These are phyloP conservation scores for Caenorhabditis imperialis DNA, from an alignment of 2,888 invertebrate species.

Conservation along the genomic window DNA sequence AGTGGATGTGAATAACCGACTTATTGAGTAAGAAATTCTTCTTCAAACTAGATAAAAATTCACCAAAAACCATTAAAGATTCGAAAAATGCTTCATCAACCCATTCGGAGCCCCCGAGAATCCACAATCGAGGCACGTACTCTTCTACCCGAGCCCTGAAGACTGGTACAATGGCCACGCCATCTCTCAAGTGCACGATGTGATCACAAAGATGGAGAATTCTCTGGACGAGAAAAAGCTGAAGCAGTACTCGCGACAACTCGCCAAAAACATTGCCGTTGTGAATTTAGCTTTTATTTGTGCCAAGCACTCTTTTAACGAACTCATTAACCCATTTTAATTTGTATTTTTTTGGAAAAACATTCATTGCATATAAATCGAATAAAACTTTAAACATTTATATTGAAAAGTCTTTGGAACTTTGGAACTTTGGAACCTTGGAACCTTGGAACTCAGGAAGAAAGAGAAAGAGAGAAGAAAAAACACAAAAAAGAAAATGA, in stretches of 20 bases:
- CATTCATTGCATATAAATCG: too few relatives aligned
- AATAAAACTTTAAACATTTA: too few relatives aligned
- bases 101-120: slow-evolving; percentile 78
- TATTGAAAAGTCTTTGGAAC: too few relatives aligned
- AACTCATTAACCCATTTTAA: background rate
- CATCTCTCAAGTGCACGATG: slow-evolving; percentile 67
- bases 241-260: background rate
- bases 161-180: slow-evolving; percentile 65
- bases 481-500: slow-evolving; percentile 7
- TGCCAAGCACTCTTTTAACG: slow-evolving; percentile 37
- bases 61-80: slow-evolving; percentile 20
- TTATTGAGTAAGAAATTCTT: slow-evolving; percentile 28
- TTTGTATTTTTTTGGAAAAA: too few relatives aligned
- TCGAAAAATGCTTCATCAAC: slow-evolving; percentile 79
- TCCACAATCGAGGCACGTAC: slow-evolving; percentile 72
- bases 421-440: too few relatives aligned
- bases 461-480: slow-evolving; percentile 1
- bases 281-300: slow-evolving; percentile 41
- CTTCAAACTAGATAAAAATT: background rate
- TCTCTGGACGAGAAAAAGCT: slow-evolving; percentile 14
- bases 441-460: too few relatives aligned
- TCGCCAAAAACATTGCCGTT: slow-evolving; percentile 29
- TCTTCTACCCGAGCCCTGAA: slow-evolving; percentile 75
- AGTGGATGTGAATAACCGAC: slow-evolving; percentile 23
- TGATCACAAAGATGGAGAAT: slow-evolving; percentile 23